Evolutionary conservation across 1,140 invertebrate genomes (phyloP), one percentile per base, ranked within the genome.

Genomic region (Penaeus indicus): DNA sequence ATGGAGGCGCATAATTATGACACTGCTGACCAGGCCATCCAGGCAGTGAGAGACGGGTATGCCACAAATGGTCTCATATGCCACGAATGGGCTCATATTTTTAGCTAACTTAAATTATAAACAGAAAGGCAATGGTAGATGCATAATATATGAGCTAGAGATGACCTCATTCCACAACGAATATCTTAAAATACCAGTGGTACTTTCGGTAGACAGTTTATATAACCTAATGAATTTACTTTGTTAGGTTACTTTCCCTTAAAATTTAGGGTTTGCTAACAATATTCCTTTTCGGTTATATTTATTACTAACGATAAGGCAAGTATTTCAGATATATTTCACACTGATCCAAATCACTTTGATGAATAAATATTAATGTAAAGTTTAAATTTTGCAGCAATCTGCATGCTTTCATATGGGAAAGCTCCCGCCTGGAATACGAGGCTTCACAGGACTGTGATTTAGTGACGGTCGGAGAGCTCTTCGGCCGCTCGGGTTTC

Each of bases 391-490:
- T 91, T 85, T 93, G 60, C 91, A 97, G 98, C 54, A 97, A 97
- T 92, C 93, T 99, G 83, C 98, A 99, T 95, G 99, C 98, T 1
- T 99, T 99, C 93, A 99, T 99, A 90, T 99, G 99, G 98, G 99
- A 99, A 92, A 99, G 98, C 47, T 98, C 98, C 3, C 95, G 99
- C 54, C 94, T 99, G 90, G 98, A 99, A 93, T 99, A 98, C 92
- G 99, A 99, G 94, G 98, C 98, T 4, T 97, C 98, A 13, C 97
- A 98, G 92, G 97, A 99, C 92, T 99, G 99, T 93, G 97, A 99
- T 92, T 94, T 99, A 90, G 97, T 99, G 3, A 99, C 98, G 10
- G 98, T 98, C 85, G 98, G 98, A 4, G 98, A 99, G 94, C 93
- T 99, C 61, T 99, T 99, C 93, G 99, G 99, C 1, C 94, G 99